Evolutionary conservation across 2,113 vertebrate genomes (phyloP).

Genomic region (Charina bottae): DNA sequence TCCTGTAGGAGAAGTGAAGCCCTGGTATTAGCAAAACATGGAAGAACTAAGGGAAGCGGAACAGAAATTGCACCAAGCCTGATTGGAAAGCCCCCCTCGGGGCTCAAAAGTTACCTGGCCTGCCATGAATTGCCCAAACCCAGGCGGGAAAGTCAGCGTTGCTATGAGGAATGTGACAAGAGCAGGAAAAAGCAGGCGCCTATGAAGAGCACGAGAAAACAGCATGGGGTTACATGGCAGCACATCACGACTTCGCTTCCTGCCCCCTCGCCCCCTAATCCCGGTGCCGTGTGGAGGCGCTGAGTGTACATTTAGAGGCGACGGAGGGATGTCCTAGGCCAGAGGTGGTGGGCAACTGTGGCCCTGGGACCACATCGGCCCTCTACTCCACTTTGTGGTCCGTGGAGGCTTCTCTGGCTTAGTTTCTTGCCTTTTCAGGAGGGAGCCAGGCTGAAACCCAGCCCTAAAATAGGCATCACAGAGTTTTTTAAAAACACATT

Average conservation of each 20-base stretch:
- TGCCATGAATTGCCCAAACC: conserved; percentile 98
- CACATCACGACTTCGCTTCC: background rate
- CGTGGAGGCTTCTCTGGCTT: too few relatives aligned
- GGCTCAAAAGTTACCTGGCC: conserved; percentile 81
- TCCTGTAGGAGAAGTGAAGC: too few relatives aligned
- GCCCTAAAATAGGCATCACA: background rate
- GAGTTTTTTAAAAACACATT: background rate
- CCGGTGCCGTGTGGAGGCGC: background rate
- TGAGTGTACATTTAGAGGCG: background rate
- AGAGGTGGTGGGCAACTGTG: background rate
- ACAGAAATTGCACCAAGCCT: background rate
- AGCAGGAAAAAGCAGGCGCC: conserved; percentile 92
- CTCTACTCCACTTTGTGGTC: background rate
- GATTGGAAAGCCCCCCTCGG: fast-evolving
- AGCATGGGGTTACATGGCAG: background rate
- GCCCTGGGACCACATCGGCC: background rate
- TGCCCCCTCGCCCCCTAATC: background rate
- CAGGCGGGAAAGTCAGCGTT: conserved; percentile 92
- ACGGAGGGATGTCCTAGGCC: background rate
- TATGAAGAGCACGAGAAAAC: conserved; percentile 41
- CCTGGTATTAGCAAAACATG: background rate
- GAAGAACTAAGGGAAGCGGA: background rate
- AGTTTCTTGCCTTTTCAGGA: background rate
- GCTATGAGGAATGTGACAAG: conserved; percentile 91
- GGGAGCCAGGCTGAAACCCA: background rate